Evolutionary conservation across 2,888 invertebrate genomes (phyloP), one percentile per base, ranked within the genome.

Genomic region (Phrixothrix hirtus): DNA sequence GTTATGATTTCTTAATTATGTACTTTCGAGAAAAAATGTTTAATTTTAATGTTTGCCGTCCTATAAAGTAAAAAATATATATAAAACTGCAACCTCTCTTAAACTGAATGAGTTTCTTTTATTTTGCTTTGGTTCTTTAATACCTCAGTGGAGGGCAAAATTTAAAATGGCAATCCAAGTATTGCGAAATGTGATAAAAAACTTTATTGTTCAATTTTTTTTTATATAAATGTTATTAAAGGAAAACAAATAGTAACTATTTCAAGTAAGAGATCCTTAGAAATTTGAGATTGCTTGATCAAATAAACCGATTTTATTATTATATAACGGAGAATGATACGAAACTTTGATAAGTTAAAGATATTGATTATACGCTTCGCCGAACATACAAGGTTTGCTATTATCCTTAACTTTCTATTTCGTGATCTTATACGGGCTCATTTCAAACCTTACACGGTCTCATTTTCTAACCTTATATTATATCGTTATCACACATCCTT

Each of bases 321-420:
- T 48, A 44, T 54, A 54, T 44, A 43, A 54, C 48, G 37, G 34
- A 43, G 43, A 48, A 54, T 37, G 54, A 54, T 48, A 43, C 46
- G 34, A 51, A 52, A 55, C 44, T 44, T 38, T 49, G 62, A 62
- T 58, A 62, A 62, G 49, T 60, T 51, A 53, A 57, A 57, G 62
- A 60, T 62, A 62, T 60, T 60, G 62, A 62, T 62, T 62, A 60
- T 53, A 49, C 60, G 60, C 57, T 55, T 58, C 59, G 53, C 41
- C 51, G 59, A 59, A 58, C 60, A 52, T 56, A 59, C 55, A 62
- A 59, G 62, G 58, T 62, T 62, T 59, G 57, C 55, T 58, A 57
- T 52, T 52, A 52, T 52, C 52, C 46, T 47, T 52, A 43, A 42
- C 46, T 52, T 52, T 52, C 43, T 52, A 52, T 52, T 52, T 52